phyloP scores from a whole-genome alignment of 2,888 invertebrate species.

The Sphaerophoria rueppellii region DNA sequence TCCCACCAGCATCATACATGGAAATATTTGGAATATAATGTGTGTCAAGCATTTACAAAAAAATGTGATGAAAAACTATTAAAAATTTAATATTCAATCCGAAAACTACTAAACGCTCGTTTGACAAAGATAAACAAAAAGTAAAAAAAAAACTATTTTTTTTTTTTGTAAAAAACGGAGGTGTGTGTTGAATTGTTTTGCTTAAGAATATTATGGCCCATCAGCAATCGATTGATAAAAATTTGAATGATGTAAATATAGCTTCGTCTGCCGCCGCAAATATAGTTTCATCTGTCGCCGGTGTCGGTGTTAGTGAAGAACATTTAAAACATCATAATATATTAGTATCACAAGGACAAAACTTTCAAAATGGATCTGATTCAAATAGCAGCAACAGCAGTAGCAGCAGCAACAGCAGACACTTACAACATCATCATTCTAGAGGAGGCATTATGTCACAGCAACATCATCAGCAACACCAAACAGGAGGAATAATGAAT shows the following conservation, averaged over 20 bases:
- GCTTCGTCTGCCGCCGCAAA: slow-evolving; percentile 28
- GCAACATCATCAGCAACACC: slow-evolving; percentile 75
- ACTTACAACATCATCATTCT: slow-evolving; percentile 61
- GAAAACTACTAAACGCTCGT: slow-evolving; percentile 5
- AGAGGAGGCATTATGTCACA: slow-evolving; percentile 78
- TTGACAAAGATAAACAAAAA: slow-evolving; percentile 25
- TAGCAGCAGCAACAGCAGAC: slow-evolving; percentile 67
- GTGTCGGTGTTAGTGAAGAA: slow-evolving; percentile 48
- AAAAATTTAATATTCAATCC: slow-evolving; percentile 36
- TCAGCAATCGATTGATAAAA: slow-evolving; percentile 75
- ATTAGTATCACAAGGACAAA: slow-evolving; percentile 69
- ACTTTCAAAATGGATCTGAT: slow-evolving; percentile 75
- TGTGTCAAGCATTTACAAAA: slow-evolving; percentile 66
- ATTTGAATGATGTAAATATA: slow-evolving; percentile 75
- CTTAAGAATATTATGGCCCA: slow-evolving; percentile 75
- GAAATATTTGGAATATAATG: slow-evolving; percentile 54
- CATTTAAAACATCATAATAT: slow-evolving; percentile 62
- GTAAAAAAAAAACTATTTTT: slow-evolving; percentile 37
- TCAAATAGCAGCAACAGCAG: slow-evolving; percentile 65
- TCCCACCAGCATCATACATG: slow-evolving; percentile 32
- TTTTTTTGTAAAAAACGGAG: slow-evolving; percentile 40
- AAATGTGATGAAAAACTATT: slow-evolving; percentile 55
- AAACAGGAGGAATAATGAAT: slow-evolving; percentile 78
- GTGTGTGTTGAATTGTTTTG: slow-evolving; percentile 51
- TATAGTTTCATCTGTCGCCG: slow-evolving; percentile 66